Evolutionary conservation across 1,140 invertebrate genomes (phyloP), one percentile per base, ranked within the genome.

Genomic region (Apolygus lucorum): DNA sequence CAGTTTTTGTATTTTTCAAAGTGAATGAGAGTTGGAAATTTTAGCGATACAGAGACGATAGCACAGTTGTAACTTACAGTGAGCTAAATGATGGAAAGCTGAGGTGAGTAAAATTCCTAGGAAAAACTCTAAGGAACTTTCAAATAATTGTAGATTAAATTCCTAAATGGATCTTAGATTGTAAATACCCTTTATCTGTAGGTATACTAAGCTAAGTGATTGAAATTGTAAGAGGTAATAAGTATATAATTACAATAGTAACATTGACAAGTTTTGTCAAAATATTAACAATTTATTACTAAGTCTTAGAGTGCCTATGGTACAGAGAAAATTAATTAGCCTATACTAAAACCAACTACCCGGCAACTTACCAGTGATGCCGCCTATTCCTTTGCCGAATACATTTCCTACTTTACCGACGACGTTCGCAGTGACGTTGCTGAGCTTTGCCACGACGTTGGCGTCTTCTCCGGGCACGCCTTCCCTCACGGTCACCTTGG

Each of bases 371-470:
- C 71, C 72, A 25, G 74, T 67, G n/a, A 75, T 49, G 2, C 74
- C 74, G 28, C 74, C 74, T 67, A 75, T 72, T 24, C 74, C 73
- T 78, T 91, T 90, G 59, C 90, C 90, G 75, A 92, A 88, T 77
- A 92, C 89, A 78, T 87, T 90, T 72, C 90, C 89, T 75, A 93
- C 85, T 76, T 86, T 84, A 29, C 88, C 89, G 63, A 88, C 88
- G 70, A 90, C 88, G 73, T 89, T 88, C 63, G 86, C 86, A 27
- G 88, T 88, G 29, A 87, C 86, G 75, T 87, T 89, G 74, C 84
- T 85, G 27, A 90, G 81, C 76, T 88, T 88, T 27, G 82, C 81
- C 52, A 88, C 82, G 72, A 82, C 82, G 77, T 86, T 87, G 22
- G 82, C 85, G 73, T 87, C 85, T 74, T 87, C 86, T 49, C 83